phyloP scores from a whole-genome alignment of 2,888 invertebrate genomes.

The Lypha dubia region DNA sequence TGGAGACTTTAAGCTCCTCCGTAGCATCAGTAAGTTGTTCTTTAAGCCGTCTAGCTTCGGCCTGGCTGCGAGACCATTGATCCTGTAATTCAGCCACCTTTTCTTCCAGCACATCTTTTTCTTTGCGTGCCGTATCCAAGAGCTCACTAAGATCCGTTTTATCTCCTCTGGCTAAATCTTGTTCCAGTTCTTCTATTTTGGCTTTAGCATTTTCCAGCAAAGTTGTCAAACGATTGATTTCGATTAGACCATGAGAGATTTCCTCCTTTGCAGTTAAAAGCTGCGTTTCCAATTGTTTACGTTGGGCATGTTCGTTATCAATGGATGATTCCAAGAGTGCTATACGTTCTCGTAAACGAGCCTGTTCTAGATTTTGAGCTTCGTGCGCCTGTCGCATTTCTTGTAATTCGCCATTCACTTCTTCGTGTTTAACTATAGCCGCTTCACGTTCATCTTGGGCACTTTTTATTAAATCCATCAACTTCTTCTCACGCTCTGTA shows the following conservation, averaged over 20 bases:
- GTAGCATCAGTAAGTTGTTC: constrained; percentile 88
- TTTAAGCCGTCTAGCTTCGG: constrained; percentile 87
- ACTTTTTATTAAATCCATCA: constrained; percentile 92
- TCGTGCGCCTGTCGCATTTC: constrained; percentile 86
- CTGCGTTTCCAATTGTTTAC: constrained; percentile 89
- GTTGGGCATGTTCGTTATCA: constrained; percentile 90
- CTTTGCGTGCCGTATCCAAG: constrained; percentile 87
- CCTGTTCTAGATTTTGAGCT: constrained; percentile 86
- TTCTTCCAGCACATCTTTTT: constrained; percentile 89
- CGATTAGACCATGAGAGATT: constrained; percentile 90
- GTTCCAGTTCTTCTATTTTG: constrained; percentile 90
- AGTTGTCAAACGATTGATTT: constrained; percentile 90
- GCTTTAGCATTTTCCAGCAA: constrained; percentile 92
- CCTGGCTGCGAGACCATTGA: constrained; percentile 87
- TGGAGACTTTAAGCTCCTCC: constrained; percentile 90
- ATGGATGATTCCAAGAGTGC: constrained; percentile 88
- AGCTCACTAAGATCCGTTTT: constrained; percentile 89
- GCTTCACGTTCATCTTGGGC: constrained; percentile 92
- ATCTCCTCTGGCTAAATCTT: constrained; percentile 87
- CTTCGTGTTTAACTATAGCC: constrained; percentile 90
- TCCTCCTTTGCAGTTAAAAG: constrained; percentile 89
- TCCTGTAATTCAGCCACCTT: constrained; percentile 88
- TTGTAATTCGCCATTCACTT: constrained; percentile 88
- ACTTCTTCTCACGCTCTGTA: constrained; percentile 91
- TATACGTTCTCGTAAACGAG: constrained; percentile 88